These are phyloP conservation scores for Sebastes schlegelii DNA, from an alignment of 2,113 vertebrate species.

Conservation along the genomic window DNA sequence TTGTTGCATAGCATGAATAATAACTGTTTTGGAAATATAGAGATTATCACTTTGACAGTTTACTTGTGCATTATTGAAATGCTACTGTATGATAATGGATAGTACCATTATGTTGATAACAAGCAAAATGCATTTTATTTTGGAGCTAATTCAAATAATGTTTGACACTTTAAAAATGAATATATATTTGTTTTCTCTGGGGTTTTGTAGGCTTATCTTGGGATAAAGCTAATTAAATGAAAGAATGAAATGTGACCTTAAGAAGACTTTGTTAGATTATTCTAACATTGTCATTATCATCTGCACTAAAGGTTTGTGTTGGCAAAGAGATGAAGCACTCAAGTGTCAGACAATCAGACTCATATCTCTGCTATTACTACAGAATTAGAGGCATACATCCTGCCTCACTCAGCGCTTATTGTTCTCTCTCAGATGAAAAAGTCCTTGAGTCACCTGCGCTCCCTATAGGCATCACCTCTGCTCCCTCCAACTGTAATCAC, in stretches of 20 bases:
- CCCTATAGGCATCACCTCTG: constrained; percentile 52
- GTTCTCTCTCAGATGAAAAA: constrained; percentile 41
- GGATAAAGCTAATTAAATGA: not conserved
- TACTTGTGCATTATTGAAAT: not conserved
- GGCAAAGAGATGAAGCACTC: not conserved
- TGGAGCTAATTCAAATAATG: not conserved
- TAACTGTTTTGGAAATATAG: not conserved
- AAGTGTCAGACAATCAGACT: not conserved
- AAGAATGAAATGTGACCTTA: not conserved
- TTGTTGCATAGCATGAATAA: constrained; percentile 3
- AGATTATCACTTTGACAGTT: constrained; percentile 1
- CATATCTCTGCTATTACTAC: not conserved
- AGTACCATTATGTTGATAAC: not conserved
- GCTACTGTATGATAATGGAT: not conserved
- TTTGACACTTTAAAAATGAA: not conserved
- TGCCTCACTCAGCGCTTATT: constrained; percentile 22
- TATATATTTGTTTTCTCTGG: not conserved
- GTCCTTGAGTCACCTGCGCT: constrained; percentile 68
- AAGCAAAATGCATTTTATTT: not conserved
- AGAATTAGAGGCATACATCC: constrained; percentile 36
- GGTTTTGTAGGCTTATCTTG: not conserved
- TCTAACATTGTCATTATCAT: not conserved
- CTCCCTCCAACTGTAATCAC: constrained; percentile 68
- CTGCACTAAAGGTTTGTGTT: not conserved
- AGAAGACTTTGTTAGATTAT: not conserved